These are phyloP conservation scores for Octopus sinensis DNA, from an alignment of 1,140 invertebrate genomes.

Conservation along the genomic window DNA sequence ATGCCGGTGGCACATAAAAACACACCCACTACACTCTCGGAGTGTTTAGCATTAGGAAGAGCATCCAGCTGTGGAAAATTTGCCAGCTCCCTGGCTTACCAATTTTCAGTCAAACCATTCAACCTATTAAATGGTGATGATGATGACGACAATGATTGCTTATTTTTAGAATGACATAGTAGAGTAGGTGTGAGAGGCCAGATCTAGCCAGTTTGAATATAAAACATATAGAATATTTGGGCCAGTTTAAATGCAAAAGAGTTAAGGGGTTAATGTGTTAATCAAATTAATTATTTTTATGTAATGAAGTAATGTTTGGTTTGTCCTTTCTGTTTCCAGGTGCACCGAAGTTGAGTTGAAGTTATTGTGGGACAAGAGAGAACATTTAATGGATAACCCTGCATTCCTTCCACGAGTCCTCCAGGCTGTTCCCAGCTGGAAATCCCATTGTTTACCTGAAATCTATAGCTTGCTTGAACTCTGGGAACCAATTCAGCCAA, in stretches of 20 bases:
- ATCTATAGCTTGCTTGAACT: conserved; percentile 77
- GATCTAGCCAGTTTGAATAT: background rate
- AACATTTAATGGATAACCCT: conserved; percentile 81
- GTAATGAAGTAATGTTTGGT: background rate
- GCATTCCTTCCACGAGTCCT: conserved; percentile 87
- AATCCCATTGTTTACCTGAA: conserved; percentile 73
- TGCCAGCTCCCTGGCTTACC: too few relatives aligned
- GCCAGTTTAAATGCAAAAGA: background rate
- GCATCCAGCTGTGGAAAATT: too few relatives aligned
- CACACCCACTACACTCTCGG: too few relatives aligned
- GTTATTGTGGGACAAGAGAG: conserved; percentile 90
- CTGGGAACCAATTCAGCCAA: conserved; percentile 78
- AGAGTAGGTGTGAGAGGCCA: background rate
- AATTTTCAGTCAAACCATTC: too few relatives aligned
- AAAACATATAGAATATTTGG: background rate
- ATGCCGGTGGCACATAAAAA: too few relatives aligned
- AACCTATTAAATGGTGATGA: too few relatives aligned
- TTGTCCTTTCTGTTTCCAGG: conserved; percentile 27
- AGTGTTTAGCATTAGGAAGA: too few relatives aligned
- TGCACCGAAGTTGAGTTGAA: conserved; percentile 64
- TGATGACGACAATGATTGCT: too few relatives aligned
- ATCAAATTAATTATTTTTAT: too few relatives aligned
- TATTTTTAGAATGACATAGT: background rate
- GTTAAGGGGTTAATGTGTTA: background rate
- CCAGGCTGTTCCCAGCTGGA: conserved; percentile 74